Evolutionary conservation across 2,113 vertebrate species (phyloP), one percentile per base, ranked within the genome.

Genomic region (Limnothrissa miodon): DNA sequence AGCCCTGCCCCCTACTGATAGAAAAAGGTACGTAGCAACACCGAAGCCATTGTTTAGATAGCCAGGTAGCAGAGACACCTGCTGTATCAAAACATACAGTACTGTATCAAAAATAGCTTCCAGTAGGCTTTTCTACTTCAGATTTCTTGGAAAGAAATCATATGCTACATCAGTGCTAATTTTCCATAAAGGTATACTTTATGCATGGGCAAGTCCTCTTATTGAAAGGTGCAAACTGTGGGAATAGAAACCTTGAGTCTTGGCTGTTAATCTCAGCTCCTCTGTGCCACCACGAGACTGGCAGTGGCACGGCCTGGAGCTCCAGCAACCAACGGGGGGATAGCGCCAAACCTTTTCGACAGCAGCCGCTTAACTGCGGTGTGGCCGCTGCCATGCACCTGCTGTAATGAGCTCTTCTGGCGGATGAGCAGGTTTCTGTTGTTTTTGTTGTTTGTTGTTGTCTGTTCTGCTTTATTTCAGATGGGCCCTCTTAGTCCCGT

Each of bases 371-470:
- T 56, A 56, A 56, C 51, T 56, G 21, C 51, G 5, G 51, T 5
- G 6, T 21, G 51, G 51, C 59, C 33, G 29, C 25, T 1, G 59
- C 59, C 59, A 62, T n/a, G 8, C 66, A 74, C 66, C 66, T 74
- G 66, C 66, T 25, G 59, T 62, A 62, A 62, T 62, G 59, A 29
- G n/a, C 25, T 29, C 4, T 36, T 74, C 25, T 74, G 66, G 33
- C 15, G 25, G 66, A 36, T 15, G 25, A 9, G 25, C 13, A 2
- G 1, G 25, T 74, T 36, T 29, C 5, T 74, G 66, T 36, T 74
- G 66, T 74, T 74, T 89, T 81, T 81, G 82, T 83, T 84, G 84
- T 85, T 83, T 87, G 89, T 74, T 46, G 45, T 15, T 6, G 3
- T 0, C 33, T 78, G 0, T 59, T 78, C 33, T 78, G 62, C 48